Conservation (phyloP, 2,113 vertebrate species). For the Argyrosomus japonicus region DNA sequence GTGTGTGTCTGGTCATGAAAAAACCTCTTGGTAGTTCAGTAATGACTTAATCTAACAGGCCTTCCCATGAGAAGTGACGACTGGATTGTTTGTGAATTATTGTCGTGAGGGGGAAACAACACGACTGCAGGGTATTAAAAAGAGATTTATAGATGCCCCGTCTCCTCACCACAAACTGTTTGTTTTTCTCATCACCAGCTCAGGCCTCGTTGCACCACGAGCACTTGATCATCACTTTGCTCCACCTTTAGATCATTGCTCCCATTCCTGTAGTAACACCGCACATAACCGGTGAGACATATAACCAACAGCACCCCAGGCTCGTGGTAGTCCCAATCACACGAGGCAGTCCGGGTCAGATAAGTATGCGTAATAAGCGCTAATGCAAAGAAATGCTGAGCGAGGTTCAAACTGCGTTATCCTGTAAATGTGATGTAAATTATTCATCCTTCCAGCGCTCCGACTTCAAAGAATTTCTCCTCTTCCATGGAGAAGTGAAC, state of each 20-base stretch:
- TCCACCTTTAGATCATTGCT: slow-evolving; percentile 44
- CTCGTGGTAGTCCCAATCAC: slow-evolving; percentile 10
- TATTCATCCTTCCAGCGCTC: slow-evolving; percentile 55
- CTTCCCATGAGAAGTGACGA: slow-evolving; percentile 37
- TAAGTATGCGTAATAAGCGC: slow-evolving; percentile 21
- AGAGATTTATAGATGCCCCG: slow-evolving; percentile 60
- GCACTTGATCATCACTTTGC: slow-evolving; percentile 50
- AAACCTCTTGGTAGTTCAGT: slow-evolving; percentile 24
- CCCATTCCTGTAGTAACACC: slow-evolving; percentile 48
- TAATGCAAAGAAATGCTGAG: slow-evolving; percentile 57
- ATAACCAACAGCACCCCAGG: slow-evolving; percentile 14
- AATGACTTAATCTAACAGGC: slow-evolving; percentile 57
- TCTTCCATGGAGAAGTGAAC: slow-evolving; percentile 1
- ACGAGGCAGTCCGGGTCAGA: slow-evolving; percentile 28
- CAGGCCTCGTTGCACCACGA: slow-evolving; percentile 19
- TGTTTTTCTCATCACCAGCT: slow-evolving; percentile 59
- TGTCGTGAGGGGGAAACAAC: slow-evolving; percentile 48
- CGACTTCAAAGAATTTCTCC: slow-evolving; percentile 33
- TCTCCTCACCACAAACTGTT: slow-evolving; percentile 49
- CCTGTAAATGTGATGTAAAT: slow-evolving; percentile 52
- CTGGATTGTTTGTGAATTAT: slow-evolving; percentile 63
- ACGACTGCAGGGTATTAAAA: slow-evolving; percentile 64
- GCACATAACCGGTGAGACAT: slow-evolving; percentile 13
- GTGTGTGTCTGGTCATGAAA: slow-evolving; percentile 14
- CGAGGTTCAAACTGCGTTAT: slow-evolving; percentile 43